These are phyloP conservation scores for Nipponacmea schrenckii DNA, from an alignment of 2,888 invertebrate genomes.

Conservation along the genomic window DNA sequence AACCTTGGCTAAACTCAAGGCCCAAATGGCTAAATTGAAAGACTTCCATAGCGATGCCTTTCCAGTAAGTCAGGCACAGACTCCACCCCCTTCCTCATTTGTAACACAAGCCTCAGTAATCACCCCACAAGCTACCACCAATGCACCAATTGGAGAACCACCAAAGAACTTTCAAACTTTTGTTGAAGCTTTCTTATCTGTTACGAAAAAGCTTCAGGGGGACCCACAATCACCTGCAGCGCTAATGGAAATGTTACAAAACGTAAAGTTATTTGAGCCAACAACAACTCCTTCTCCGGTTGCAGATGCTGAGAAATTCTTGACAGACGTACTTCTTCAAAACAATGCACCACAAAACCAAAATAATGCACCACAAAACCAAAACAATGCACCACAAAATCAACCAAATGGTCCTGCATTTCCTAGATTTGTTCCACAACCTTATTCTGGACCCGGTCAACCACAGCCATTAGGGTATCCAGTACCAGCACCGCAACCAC, in stretches of 20 bases:
- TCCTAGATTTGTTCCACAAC: not conserved
- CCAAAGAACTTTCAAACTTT: not conserved
- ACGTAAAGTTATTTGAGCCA: conserved; percentile 1
- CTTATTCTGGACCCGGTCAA: not conserved
- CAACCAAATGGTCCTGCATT: not conserved
- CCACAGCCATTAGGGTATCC: not conserved
- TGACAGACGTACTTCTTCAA: not conserved
- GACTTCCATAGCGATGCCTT: too few species aligned
- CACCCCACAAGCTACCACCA: not conserved
- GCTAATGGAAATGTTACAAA: not conserved
- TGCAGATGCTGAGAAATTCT: not conserved
- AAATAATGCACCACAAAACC: too few species aligned
- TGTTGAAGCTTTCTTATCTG: not conserved
- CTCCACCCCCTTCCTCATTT: not conserved
- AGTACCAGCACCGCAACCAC: not conserved
- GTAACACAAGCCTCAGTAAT: not conserved
- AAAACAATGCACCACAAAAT: not conserved
- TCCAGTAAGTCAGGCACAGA: not conserved
- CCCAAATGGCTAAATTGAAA: not conserved
- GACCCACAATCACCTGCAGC: not conserved
- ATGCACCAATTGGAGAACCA: not conserved
- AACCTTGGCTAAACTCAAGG: not conserved
- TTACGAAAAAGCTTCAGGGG: not conserved
- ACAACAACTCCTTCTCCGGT: not conserved
- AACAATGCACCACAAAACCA: not conserved